These are phyloP conservation scores for Leptogaster cylindrica DNA, from an alignment of 2,888 invertebrate species.

Conservation along the genomic window DNA sequence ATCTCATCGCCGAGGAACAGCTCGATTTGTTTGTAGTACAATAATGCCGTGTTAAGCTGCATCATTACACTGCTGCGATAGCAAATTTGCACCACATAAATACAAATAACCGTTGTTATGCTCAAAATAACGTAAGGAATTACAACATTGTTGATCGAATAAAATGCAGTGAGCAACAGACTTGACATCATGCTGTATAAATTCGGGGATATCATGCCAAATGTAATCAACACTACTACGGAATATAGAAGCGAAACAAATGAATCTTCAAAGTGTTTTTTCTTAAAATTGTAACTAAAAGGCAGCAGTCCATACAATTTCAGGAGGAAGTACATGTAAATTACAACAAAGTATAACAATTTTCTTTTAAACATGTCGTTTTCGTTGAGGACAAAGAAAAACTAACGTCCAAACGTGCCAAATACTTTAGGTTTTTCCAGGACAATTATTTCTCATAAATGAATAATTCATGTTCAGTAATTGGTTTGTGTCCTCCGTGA, in stretches of 20 bases:
- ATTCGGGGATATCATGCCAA: slow-evolving; percentile 2
- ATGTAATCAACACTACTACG: background rate
- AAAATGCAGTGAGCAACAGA: background rate
- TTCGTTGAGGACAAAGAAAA: background rate
- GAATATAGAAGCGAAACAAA: slow-evolving; percentile 19
- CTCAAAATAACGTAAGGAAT: slow-evolving; percentile 24
- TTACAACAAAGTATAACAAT: background rate
- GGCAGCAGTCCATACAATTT: slow-evolving; percentile 26
- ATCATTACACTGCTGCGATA: no score
- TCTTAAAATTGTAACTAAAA: slow-evolving; percentile 29
- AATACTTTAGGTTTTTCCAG: background rate
- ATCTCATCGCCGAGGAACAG: no score
- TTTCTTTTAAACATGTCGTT: background rate
- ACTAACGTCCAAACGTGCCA: background rate
- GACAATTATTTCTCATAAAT: background rate
- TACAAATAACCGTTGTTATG: background rate
- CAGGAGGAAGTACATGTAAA: background rate
- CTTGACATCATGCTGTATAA: background rate
- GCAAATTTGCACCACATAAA: no score
- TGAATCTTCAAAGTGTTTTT: slow-evolving; percentile 31
- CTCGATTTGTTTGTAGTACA: no score
- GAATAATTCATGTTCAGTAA: slow-evolving; percentile 16
- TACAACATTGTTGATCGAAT: slow-evolving; percentile 8
- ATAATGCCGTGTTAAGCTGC: no score
- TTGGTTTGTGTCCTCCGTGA: background rate